Conservation (phyloP, 2,113 vertebrate species). For the Myrmecobius fasciatus region DNA sequence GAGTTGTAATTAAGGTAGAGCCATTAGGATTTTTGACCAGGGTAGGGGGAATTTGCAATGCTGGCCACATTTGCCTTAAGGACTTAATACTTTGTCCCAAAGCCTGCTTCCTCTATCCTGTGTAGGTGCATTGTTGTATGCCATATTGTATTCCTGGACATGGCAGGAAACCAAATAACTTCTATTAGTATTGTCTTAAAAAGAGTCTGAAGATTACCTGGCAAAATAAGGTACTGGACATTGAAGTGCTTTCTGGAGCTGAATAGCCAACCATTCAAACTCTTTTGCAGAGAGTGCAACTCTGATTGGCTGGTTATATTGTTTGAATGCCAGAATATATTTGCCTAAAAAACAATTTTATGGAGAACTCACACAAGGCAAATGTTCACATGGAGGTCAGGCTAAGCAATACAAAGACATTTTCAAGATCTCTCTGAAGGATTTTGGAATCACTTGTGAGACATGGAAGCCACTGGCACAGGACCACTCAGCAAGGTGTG, state of each 20-base stretch:
- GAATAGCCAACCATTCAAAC: not conserved
- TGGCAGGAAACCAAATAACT: not conserved
- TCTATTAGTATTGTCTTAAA: not conserved
- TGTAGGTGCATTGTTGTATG: too few relatives aligned
- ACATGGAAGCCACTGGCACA: not conserved
- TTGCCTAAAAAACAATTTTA: not conserved
- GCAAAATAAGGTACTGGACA: too few relatives aligned
- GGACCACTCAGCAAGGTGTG: not conserved
- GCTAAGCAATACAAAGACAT: not conserved
- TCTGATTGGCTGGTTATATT: not conserved
- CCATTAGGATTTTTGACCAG: not conserved
- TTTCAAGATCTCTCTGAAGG: not conserved
- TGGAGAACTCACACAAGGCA: not conserved
- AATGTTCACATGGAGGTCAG: not conserved
- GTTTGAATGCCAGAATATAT: not conserved
- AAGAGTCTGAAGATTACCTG: not conserved
- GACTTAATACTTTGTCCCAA: not conserved
- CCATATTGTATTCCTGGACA: not conserved
- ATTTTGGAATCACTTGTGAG: not conserved
- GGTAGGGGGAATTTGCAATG: not conserved
- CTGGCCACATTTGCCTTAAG: not conserved
- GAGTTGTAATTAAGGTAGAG: too few relatives aligned
- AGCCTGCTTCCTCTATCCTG: not conserved
- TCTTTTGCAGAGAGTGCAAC: not conserved
- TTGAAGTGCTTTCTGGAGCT: too few relatives aligned